These are phyloP conservation scores for Synergus laeviventris DNA, from an alignment of 2,888 invertebrate species.

Conservation along the genomic window DNA sequence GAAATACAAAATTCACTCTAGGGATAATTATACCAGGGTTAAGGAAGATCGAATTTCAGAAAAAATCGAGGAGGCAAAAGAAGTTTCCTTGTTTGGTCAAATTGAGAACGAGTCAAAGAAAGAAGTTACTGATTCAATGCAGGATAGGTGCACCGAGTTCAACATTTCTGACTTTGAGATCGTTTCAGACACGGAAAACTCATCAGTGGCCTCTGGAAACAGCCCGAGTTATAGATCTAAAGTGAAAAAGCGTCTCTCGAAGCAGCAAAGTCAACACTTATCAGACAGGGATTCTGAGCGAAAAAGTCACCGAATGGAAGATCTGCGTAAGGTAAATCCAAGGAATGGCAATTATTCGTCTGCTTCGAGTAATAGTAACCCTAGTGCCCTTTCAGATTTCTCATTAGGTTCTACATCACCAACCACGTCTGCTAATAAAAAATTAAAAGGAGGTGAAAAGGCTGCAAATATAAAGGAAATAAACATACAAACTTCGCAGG, in stretches of 20 bases:
- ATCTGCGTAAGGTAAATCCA: conserved; percentile 65
- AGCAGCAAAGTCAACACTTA: conserved; percentile 55
- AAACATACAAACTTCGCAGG: conserved; percentile 42
- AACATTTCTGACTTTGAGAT: conserved; percentile 69
- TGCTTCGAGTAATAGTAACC: conserved; percentile 64
- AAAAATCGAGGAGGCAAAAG: conserved; percentile 41
- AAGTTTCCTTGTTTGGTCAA: conserved; percentile 34
- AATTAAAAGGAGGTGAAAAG: conserved; percentile 40
- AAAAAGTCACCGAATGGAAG: conserved; percentile 53
- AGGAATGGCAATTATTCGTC: conserved; percentile 56
- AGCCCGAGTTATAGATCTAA: conserved; percentile 39
- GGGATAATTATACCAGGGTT: background rate
- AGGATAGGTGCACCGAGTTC: conserved; percentile 59
- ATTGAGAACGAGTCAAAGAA: conserved; percentile 24
- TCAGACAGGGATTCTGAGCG: conserved; percentile 51
- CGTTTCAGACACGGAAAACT: conserved; percentile 54
- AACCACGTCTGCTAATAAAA: conserved; percentile 49
- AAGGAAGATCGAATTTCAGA: conserved; percentile 40
- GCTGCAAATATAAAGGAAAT: conserved; percentile 20
- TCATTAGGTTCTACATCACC: conserved; percentile 47
- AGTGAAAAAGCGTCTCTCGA: conserved; percentile 54
- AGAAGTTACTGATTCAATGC: conserved; percentile 44
- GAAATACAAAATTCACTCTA: conserved; percentile 52
- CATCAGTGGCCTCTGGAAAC: conserved; percentile 37
- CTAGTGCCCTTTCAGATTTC: conserved; percentile 68